These are phyloP conservation scores for Drosophila prosaltans DNA, from an alignment of 1,140 invertebrate species.

Conservation along the genomic window DNA sequence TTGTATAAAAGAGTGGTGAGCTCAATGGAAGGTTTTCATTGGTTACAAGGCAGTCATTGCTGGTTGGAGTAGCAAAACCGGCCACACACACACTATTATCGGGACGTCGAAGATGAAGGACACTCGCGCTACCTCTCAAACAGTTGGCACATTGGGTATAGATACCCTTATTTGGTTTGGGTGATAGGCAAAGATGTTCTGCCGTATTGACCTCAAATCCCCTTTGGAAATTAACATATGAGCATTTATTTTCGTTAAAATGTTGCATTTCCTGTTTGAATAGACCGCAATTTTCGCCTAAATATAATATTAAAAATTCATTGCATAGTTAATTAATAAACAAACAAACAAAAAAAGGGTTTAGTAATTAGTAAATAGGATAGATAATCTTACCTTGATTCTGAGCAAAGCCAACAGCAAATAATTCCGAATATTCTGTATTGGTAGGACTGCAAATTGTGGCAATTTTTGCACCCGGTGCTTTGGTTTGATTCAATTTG, in stretches of 20 bases:
- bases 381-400: neutral
- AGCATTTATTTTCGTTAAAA: neutral
- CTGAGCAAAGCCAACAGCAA: conserved; percentile 18
- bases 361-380: no score
- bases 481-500: neutral
- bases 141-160: conserved; percentile 14
- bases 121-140: conserved; percentile 32
- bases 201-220: neutral
- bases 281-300: conserved; percentile 19
- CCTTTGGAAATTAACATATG: neutral
- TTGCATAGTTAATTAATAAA: no score
- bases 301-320: no score
- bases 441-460: neutral
- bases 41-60: conserved; percentile 10
- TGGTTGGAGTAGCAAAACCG: conserved; percentile 50
- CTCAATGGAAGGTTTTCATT: no score
- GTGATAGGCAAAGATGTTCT: conserved; percentile 14
- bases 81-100: conserved; percentile 28
- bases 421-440: neutral
- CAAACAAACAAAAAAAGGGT: no score
- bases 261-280: neutral
- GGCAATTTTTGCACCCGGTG: neutral
- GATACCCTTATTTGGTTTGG: accelerated
- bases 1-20: conserved; percentile 24
- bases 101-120: conserved; percentile 19